Conservation (phyloP, 2,113 vertebrate genomes). For the Haemorhous mexicanus region DNA sequence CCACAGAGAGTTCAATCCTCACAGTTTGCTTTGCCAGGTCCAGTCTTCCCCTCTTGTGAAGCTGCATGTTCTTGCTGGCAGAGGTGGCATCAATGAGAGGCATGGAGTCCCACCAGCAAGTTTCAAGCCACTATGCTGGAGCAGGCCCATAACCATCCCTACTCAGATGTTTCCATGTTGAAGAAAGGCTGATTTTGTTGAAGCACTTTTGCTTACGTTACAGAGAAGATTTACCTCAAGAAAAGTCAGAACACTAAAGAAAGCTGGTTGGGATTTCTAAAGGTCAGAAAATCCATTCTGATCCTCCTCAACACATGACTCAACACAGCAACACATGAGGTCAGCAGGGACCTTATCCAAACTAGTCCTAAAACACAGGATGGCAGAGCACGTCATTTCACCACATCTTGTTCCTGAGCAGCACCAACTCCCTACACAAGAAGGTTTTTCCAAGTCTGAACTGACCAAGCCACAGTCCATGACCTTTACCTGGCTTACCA, state of each 20-base stretch:
- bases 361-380: neutral
- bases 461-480: neutral
- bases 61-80: neutral
- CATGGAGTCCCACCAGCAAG: neutral
- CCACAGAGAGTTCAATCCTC: neutral
- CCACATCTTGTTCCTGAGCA: neutral
- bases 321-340: neutral
- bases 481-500: neutral
- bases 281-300: neutral
- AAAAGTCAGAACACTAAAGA: neutral
- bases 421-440: accelerated
- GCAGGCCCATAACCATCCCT: neutral
- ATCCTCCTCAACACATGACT: neutral
- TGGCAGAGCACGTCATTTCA: neutral
- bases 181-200: neutral
- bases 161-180: neutral
- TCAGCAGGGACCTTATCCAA: neutral
- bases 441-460: neutral
- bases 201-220: neutral
- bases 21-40: neutral
- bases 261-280: neutral
- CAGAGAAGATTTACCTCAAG: neutral
- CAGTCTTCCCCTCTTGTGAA: neutral
- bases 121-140: neutral
- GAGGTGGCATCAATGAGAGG: neutral